A percentile compares a stretch with the other conserved stretches of the same genome.
Evolutionary conservation across 2,888 invertebrate genomes (phyloP).

Genomic region (Torymus aiolomorphi): DNA sequence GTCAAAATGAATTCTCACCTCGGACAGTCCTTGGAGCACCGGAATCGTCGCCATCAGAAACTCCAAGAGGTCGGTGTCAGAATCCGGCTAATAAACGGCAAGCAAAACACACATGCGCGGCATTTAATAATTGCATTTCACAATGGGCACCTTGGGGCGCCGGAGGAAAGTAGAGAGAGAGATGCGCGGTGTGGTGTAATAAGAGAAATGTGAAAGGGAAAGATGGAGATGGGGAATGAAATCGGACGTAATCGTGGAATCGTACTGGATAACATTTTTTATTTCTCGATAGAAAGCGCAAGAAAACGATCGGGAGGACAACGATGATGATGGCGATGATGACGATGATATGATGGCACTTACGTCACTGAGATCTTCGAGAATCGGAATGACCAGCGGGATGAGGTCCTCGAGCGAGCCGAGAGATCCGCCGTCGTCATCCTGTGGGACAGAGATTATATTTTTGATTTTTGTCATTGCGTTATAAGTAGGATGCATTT

Average conservation of each 20-base stretch:
- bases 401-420: slow-evolving; percentile 68
- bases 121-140: slow-evolving; percentile 13
- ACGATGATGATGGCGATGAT: no score
- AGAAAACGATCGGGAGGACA: slow-evolving; percentile 39
- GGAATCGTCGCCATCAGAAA: slow-evolving; percentile 68
- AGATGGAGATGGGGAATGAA: slow-evolving; percentile 19
- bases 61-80: slow-evolving; percentile 68
- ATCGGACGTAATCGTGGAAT: slow-evolving; percentile 36
- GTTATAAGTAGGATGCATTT: no score
- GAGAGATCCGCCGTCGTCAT: slow-evolving; percentile 67
- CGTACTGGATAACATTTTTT: slow-evolving; percentile 23
- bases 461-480: slow-evolving; percentile 6
- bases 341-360: slow-evolving; percentile 49
- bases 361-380: slow-evolving; percentile 74
- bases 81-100: slow-evolving; percentile 66
- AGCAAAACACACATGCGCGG: slow-evolving; percentile 48
- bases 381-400: slow-evolving; percentile 69
- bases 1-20: slow-evolving; percentile 61
- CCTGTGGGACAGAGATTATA: slow-evolving; percentile 48
- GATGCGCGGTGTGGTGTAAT: slow-evolving; percentile 16
- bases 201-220: slow-evolving; percentile 38
- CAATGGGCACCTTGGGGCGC: not conserved
- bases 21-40: slow-evolving; percentile 69
- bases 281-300: not conserved
- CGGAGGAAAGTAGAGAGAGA: slow-evolving; percentile 14